Base-by-base conservation (phyloP, 2,888 invertebrate species). In the Ellobium chinense region DNA sequence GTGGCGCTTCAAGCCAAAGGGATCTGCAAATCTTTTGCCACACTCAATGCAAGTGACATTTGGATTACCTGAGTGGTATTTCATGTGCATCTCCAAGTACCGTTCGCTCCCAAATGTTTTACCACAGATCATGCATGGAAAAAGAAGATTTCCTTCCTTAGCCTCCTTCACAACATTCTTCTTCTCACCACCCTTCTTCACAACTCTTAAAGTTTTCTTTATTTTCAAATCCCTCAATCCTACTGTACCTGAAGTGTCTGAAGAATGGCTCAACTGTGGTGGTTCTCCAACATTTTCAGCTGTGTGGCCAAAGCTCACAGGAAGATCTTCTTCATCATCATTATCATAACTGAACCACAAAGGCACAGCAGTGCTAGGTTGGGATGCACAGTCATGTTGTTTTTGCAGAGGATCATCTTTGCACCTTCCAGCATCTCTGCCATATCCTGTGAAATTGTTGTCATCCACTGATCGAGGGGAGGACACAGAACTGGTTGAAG, bases 11-110 rank as follows among this genome's bases (percentile, higher is more conserved):
- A 83, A 34, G 60, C 81, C 72, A 21, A 68, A 77, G 21, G 39
- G 29, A 66, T 83, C 83, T 0, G 65, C 31, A 24, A 83, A 83
- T 27, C 54, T 46, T 34, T 83, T 83, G 2, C 81, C 81, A 46
- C 83, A 83, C 27, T 81, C 34, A 2, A 46, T 29, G 27, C 83
- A 83, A 1, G 73, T 68, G 12, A 80, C 34, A 18, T 68, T 58
- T 0, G 80, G 60, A 31, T 74, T 37, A 14, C 68, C 60, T 18
- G 31, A 74, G 65, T 80, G 80, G 58, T 68, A 74, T 4, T 68
- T 74, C 80, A 80, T 80, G 62, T 80, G 80, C 60, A 66, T 66
- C 7, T 74, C 66, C n/a, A 80, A 39, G n/a, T 46, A 12, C 29
- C 75, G 27, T 27, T 68, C 56, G 34, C 29, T 68, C 29, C 46